These are phyloP conservation scores for Myotis vivesi DNA, from an alignment of 2,797 vertebrate genomes.

Conservation along the genomic window DNA sequence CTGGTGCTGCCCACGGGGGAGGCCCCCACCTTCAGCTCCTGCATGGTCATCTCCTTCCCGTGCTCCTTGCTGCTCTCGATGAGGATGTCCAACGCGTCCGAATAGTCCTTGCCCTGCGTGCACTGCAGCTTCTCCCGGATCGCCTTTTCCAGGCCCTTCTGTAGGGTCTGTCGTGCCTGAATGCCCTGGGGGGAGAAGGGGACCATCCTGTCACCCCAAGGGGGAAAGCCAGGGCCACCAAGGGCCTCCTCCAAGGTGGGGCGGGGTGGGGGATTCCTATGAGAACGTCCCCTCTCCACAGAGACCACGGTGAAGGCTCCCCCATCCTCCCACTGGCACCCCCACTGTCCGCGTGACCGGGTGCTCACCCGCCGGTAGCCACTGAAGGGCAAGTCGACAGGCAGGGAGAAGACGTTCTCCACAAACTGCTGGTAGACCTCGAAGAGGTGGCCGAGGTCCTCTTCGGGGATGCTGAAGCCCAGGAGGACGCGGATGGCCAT, in stretches of 20 bases:
- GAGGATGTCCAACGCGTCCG: slow-evolving; percentile 94
- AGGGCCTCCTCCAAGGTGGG: neutral
- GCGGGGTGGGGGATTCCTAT: rapidly evolving
- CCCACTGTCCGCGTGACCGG: too few relatives aligned
- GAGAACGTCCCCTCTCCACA: neutral
- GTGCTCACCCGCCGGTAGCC: slow-evolving; percentile 94
- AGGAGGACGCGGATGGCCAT: slow-evolving; percentile 96
- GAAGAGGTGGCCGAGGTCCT: slow-evolving; percentile 92
- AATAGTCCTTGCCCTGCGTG: slow-evolving; percentile 94
- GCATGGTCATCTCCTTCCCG: slow-evolving; percentile 95
- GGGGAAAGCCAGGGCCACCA: neutral
- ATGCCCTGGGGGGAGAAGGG: slow-evolving; percentile 88
- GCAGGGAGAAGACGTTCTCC: slow-evolving; percentile 97
- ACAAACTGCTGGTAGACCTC: slow-evolving; percentile 96
- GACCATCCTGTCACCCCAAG: neutral
- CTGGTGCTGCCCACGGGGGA: rapidly evolving
- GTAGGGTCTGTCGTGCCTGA: slow-evolving; percentile 92
- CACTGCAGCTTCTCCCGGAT: slow-evolving; percentile 95
- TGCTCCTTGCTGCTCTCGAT: slow-evolving; percentile 97
- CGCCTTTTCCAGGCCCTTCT: slow-evolving; percentile 95
- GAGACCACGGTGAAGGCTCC: neutral
- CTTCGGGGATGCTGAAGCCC: slow-evolving; percentile 94
- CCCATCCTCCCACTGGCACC: neutral
- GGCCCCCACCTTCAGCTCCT: slow-evolving; percentile 94
- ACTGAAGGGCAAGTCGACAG: slow-evolving; percentile 95